Conservation (phyloP, 2,888 invertebrate genomes). For the Biston stratarius region DNA sequence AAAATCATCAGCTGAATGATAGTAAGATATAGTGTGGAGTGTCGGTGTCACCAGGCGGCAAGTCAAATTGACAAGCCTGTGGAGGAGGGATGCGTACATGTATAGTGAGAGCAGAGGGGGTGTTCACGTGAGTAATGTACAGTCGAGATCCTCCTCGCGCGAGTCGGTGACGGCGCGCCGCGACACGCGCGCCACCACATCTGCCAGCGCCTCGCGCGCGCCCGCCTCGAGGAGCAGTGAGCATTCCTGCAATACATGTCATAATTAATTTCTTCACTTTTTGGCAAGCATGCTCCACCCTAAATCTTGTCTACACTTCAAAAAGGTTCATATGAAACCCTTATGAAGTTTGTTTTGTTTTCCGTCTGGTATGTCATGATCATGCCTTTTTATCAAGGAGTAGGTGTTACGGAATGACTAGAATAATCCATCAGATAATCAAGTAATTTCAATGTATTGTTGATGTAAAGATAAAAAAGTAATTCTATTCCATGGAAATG, state of each 20-base stretch:
- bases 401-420: neutral
- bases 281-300: neutral
- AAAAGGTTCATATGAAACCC: no score
- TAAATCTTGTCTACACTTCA: no score
- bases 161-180: conserved; percentile 92
- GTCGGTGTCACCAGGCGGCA: neutral
- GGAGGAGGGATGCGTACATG: neutral
- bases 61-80: neutral
- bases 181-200: conserved; percentile 95
- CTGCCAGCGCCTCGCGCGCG: conserved; percentile 94
- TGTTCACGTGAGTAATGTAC: conserved; percentile 93
- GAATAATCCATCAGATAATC: neutral
- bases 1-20: neutral
- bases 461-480: neutral
- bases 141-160: conserved; percentile 96
- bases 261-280: neutral
- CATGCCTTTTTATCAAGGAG: no score
- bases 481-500: neutral
- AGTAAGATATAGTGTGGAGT: neutral
- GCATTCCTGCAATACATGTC: conserved; percentile 88
- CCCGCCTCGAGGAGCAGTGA: conserved; percentile 93
- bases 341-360: no score
- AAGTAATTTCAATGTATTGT: neutral
- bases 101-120: neutral
- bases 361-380: no score